Percentiles rank a stretch among this genome's conserved stretches.
Evolutionary conservation across 2,113 vertebrate species (phyloP).

Genomic region (Oncorhynchus clarkii): DNA sequence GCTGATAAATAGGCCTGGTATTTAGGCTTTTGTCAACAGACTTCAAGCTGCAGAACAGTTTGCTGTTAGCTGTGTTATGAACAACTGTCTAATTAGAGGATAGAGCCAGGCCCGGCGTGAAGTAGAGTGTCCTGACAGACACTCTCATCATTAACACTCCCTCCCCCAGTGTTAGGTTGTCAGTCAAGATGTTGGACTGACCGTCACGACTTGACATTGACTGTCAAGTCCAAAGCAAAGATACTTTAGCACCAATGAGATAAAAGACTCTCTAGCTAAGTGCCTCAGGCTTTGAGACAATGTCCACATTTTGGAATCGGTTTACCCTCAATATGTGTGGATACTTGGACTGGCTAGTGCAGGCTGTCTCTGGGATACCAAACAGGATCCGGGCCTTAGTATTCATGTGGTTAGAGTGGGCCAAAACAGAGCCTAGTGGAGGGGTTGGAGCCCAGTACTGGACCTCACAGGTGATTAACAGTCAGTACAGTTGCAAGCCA

Average conservation of each 20-base stretch:
- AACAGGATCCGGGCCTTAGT: not conserved
- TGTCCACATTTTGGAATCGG: slow-evolving; percentile 1
- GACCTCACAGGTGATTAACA: slow-evolving; percentile 11
- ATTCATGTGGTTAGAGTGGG: slow-evolving; percentile 1
- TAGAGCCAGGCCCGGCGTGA: too few relatives aligned
- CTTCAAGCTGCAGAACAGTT: not conserved
- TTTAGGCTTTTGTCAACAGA: not conserved
- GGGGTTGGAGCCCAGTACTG: not conserved
- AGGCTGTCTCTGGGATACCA: not conserved
- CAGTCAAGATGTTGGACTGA: not conserved
- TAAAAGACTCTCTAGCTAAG: not conserved
- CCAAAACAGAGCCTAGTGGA: not conserved
- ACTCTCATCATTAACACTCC: not conserved
- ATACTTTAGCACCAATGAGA: not conserved
- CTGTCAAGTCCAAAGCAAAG: not conserved
- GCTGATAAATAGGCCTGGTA: not conserved
- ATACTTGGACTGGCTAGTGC: not conserved
- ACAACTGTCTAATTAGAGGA: not conserved
- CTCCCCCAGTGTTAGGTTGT: not conserved
- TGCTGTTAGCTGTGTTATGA: not conserved
- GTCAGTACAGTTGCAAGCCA: not conserved
- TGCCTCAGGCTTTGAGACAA: not conserved
- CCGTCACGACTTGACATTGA: not conserved
- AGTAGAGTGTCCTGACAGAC: not conserved
- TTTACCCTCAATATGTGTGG: slow-evolving; percentile 4